phyloP scores from a whole-genome alignment of 2,797 vertebrate species.

The Psittacula echo region DNA sequence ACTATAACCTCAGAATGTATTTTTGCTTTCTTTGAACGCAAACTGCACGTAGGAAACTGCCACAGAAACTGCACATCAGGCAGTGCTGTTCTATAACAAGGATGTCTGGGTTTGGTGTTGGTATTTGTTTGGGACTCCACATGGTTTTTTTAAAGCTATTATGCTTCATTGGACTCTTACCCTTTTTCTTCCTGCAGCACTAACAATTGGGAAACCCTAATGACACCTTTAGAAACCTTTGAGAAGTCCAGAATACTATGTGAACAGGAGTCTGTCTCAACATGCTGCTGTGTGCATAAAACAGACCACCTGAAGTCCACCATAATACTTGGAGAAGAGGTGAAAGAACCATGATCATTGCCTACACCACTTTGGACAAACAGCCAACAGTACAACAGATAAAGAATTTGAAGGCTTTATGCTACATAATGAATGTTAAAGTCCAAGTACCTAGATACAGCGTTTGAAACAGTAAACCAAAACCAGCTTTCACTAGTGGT shows the following conservation, averaged over 20 bases:
- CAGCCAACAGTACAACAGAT: not conserved
- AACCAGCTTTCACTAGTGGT: not conserved
- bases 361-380: not conserved
- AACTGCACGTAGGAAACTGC: not conserved
- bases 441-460: not conserved
- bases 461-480: not conserved
- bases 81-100: not conserved
- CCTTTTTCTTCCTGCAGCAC: not conserved
- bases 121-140: not conserved
- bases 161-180: not conserved
- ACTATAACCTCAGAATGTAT: not conserved
- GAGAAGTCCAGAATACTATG: not conserved
- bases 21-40: not conserved
- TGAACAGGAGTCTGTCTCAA: not conserved
- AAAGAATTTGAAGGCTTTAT: not conserved
- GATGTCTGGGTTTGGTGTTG: not conserved
- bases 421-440: not conserved
- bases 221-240: constrained; percentile 23
- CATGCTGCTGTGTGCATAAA: not conserved
- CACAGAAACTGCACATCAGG: not conserved
- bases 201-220: constrained; percentile 8
- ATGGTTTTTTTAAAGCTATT: not conserved
- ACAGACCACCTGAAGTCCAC: not conserved
- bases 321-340: not conserved
- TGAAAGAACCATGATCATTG: not conserved